phyloP scores from a whole-genome alignment of 2,888 invertebrate species.

The Catocala sponsa region DNA sequence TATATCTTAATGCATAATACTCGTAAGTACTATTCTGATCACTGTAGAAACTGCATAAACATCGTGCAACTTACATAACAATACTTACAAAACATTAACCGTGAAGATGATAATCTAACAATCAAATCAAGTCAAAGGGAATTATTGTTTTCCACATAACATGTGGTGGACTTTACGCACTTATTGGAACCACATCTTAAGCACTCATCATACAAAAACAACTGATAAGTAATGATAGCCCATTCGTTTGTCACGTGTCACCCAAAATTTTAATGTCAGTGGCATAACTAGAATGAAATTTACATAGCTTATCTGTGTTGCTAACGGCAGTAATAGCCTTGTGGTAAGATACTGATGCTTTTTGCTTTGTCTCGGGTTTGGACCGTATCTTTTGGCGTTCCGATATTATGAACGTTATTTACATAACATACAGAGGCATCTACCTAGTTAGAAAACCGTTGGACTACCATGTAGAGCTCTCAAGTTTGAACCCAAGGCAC shows the following conservation, averaged over 20 bases:
- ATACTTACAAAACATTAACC: background rate
- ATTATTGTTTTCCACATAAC: background rate
- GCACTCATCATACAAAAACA: slow-evolving; percentile 37
- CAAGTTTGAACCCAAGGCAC: too few relatives aligned
- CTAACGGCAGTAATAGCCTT: slow-evolving; percentile 22
- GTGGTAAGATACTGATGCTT: background rate
- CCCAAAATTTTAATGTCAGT: slow-evolving; percentile 43
- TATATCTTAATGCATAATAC: too few relatives aligned
- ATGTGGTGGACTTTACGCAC: slow-evolving; percentile 7
- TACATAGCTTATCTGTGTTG: slow-evolving; percentile 40
- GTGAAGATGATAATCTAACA: slow-evolving; percentile 4
- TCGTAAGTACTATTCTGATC: too few relatives aligned
- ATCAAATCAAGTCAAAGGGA: slow-evolving; percentile 3
- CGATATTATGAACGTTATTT: too few relatives aligned
- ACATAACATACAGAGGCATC: too few relatives aligned
- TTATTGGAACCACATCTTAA: slow-evolving; percentile 23
- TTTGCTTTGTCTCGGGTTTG: too few relatives aligned
- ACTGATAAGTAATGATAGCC: slow-evolving; percentile 36
- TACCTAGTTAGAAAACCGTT: too few relatives aligned
- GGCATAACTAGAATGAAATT: slow-evolving; percentile 46
- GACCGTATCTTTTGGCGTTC: too few relatives aligned
- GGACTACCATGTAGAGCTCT: too few relatives aligned
- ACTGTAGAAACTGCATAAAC: background rate
- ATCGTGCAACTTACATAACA: background rate
- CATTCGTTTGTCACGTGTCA: slow-evolving; percentile 35